Evolutionary conservation across 2,888 invertebrate species (phyloP), one percentile per base, ranked within the genome.

Genomic region (Brenthis ino): DNA sequence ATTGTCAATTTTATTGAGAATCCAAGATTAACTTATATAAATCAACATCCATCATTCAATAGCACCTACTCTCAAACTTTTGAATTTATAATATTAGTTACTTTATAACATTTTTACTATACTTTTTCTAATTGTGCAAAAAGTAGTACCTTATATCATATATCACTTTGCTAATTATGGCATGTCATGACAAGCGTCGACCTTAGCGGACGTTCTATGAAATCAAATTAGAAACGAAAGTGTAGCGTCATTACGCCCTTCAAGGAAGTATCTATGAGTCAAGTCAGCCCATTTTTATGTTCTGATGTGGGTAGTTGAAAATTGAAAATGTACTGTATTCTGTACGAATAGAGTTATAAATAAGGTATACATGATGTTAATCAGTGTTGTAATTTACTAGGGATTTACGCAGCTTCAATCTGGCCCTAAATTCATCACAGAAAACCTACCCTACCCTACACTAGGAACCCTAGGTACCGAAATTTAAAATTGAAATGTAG

Each of bases 181-280:
- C 11, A 33, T 14, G n/a, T 33, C 61, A 60, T 14, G n/a, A 48
- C 57, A 60, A 65, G 16, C 50, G 43, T 63, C 47, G 57, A 57
- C 67, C 64, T 69, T 57, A 71, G 14, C 64, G 64, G 65, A 68
- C 64, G 63, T 72, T 60, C 70, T 72, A 69, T 71, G 65, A 57
- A 50, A 69, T 60, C 61, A 69, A 75, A 76, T 72, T 73, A 71
- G 65, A 74, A 80, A 73, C 73, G 82, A 84, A 83, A 83, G 80
- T 79, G 75, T 81, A 75, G 76, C 79, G 77, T 79, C 77, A 80
- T 65, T 54, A 57, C 70, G 69, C 68, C 78, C 68, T 77, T 80
- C 74, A 78, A 81, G 81, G 80, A 80, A 78, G 37, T 70, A 69
- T 68, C 74, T 77, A 78, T 79, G 80, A 80, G 75, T 79, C 76